phyloP scores from a whole-genome alignment of 2,113 vertebrate genomes.

The Neopipo cinnamomea region DNA sequence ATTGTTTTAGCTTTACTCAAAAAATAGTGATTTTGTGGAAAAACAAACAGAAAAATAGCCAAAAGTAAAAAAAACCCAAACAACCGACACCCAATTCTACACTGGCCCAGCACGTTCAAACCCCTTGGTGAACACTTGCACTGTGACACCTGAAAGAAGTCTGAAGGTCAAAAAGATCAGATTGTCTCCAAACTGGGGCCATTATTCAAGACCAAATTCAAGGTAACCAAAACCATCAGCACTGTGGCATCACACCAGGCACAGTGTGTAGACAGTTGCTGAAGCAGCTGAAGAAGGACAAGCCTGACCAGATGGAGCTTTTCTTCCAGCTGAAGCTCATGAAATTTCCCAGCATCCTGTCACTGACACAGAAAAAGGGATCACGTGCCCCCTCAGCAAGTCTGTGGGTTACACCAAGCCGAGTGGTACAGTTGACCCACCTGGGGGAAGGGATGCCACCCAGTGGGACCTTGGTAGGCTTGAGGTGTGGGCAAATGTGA shows the following conservation, averaged over 20 bases:
- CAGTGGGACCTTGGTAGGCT: neutral
- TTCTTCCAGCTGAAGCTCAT: neutral
- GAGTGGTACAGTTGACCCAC: neutral
- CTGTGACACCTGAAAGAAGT: neutral
- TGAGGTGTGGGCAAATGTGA: neutral
- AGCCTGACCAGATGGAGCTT: neutral
- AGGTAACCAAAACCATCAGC: neutral
- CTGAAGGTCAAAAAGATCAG: neutral
- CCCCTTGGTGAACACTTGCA: neutral
- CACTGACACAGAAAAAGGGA: fast-evolving
- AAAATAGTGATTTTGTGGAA: fast-evolving
- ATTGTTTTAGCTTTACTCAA: neutral
- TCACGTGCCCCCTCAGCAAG: neutral
- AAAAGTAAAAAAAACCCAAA: neutral
- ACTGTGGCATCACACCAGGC: neutral
- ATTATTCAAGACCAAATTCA: neutral
- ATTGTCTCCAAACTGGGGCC: neutral
- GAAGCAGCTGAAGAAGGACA: neutral
- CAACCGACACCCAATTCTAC: neutral
- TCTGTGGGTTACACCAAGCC: neutral
- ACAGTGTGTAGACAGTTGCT: neutral
- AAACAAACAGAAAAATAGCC: neutral
- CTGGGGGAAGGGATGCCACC: neutral
- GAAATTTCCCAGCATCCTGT: neutral
- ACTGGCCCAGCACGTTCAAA: neutral